phyloP scores from a whole-genome alignment of 2,113 vertebrate species.

The Hydrochoerus hydrochaeris region DNA sequence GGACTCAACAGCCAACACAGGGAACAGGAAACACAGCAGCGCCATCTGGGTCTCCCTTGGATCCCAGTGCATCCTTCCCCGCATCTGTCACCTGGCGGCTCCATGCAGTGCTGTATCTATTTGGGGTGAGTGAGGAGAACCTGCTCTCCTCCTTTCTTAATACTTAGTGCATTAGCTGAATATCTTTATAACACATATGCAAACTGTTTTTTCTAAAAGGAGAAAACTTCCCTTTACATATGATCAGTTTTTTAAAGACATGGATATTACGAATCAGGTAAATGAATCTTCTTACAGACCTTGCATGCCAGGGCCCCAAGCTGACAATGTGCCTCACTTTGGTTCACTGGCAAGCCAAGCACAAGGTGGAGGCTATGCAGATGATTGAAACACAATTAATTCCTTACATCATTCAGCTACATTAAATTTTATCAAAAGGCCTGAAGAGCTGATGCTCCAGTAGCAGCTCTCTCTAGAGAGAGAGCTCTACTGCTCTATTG shows the following conservation, averaged over 20 bases:
- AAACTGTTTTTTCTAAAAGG: slow-evolving; percentile 6
- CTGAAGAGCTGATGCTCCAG: not conserved
- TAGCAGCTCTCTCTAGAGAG: not conserved
- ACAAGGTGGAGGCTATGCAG: not conserved
- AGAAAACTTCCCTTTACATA: slow-evolving; percentile 10
- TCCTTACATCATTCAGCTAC: not conserved
- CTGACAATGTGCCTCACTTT: not conserved
- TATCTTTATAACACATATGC: not conserved
- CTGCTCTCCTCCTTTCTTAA: not conserved
- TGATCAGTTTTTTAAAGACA: not conserved
- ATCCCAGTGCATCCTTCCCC: not conserved
- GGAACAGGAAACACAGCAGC: not conserved
- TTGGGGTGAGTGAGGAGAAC: not conserved
- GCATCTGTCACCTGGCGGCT: not conserved
- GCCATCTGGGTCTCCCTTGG: not conserved
- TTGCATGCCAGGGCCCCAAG: not conserved
- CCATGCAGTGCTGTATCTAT: not conserved
- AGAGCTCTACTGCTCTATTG: no score
- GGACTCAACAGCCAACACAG: not conserved
- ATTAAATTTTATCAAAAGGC: not conserved
- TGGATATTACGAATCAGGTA: not conserved
- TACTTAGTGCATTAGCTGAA: not conserved
- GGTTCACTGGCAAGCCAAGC: not conserved
- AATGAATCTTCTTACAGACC: not conserved
- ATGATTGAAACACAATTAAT: not conserved